These are phyloP conservation scores for Drosophila sp. DNA, from an alignment of 1,140 invertebrate genomes.

Conservation along the genomic window DNA sequence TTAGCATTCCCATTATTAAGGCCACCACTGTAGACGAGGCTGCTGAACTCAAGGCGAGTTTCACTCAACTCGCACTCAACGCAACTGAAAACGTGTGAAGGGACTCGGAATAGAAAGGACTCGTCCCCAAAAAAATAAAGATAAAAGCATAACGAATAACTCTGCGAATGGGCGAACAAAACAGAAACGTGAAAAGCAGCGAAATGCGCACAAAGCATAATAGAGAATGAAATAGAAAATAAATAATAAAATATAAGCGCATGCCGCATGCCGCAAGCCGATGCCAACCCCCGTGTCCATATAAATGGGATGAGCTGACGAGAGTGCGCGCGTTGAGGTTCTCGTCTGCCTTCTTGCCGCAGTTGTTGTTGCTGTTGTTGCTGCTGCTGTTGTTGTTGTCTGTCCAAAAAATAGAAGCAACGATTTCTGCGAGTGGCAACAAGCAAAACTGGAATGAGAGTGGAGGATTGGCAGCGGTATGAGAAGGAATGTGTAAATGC, in stretches of 20 bases:
- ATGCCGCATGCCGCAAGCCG: slow-evolving; percentile 38
- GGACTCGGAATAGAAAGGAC: slow-evolving; percentile 26
- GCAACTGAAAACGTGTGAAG: slow-evolving; percentile 23
- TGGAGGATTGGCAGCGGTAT: slow-evolving; percentile 24
- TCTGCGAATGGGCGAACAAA: slow-evolving; percentile 61
- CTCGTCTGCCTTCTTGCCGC: slow-evolving; percentile 22
- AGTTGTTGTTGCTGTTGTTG: slow-evolving; percentile 1
- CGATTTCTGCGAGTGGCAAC: slow-evolving; percentile 67
- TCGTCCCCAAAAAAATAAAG: slow-evolving; percentile 31
- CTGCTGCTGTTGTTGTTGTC: slow-evolving; percentile 46
- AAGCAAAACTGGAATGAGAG: slow-evolving; percentile 33
- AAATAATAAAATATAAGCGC: slow-evolving; percentile 76
- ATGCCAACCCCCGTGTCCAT: slow-evolving; percentile 59
- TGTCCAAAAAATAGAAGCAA: slow-evolving; percentile 67
- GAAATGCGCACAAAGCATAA: slow-evolving; percentile 57
- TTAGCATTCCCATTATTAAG: no score
- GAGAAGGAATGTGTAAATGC: slow-evolving; percentile 52
- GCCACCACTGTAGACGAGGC: slow-evolving; percentile 9
- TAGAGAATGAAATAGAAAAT: slow-evolving; percentile 77
- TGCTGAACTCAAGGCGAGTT: slow-evolving; percentile 15
- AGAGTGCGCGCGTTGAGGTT: slow-evolving; percentile 18
- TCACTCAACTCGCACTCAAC: slow-evolving; percentile 44
- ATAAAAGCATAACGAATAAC: slow-evolving; percentile 28
- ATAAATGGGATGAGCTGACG: not conserved
- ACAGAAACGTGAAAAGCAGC: slow-evolving; percentile 48